Evolutionary conservation across 1,140 invertebrate genomes (phyloP).

Genomic region (Conus ventricosus): DNA sequence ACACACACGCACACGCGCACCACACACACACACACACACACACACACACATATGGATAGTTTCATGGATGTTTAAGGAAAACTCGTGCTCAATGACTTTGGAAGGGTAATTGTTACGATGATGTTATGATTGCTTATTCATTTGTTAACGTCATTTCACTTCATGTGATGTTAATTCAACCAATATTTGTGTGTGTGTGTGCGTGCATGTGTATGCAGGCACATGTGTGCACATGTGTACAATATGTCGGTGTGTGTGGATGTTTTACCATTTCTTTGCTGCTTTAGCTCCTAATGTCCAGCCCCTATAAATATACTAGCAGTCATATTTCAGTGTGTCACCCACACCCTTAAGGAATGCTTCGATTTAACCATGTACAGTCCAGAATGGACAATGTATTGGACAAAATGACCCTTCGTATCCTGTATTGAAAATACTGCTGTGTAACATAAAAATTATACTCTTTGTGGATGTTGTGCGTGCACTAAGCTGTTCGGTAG

Average conservation of each 20-base stretch:
- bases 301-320: too few species aligned
- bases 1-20: background rate
- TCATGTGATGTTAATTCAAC: background rate
- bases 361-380: too few species aligned
- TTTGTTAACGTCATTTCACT: background rate
- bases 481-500: too few species aligned
- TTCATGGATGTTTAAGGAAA: background rate
- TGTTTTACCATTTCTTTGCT: background rate
- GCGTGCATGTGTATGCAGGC: background rate
- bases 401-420: too few species aligned
- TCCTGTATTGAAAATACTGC: too few species aligned
- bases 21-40: constrained; percentile 14
- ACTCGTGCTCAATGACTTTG: background rate
- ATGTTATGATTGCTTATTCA: background rate
- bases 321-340: too few species aligned
- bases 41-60: constrained; percentile 6
- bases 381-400: too few species aligned
- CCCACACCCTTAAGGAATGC: too few species aligned
- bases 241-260: background rate
- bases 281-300: too few species aligned
- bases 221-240: background rate
- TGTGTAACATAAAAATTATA: too few species aligned
- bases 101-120: background rate
- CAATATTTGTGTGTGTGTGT: background rate
- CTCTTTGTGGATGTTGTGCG: too few species aligned